phyloP scores from a whole-genome alignment of 2,888 invertebrate species.

The Agrotis exclamationis region DNA sequence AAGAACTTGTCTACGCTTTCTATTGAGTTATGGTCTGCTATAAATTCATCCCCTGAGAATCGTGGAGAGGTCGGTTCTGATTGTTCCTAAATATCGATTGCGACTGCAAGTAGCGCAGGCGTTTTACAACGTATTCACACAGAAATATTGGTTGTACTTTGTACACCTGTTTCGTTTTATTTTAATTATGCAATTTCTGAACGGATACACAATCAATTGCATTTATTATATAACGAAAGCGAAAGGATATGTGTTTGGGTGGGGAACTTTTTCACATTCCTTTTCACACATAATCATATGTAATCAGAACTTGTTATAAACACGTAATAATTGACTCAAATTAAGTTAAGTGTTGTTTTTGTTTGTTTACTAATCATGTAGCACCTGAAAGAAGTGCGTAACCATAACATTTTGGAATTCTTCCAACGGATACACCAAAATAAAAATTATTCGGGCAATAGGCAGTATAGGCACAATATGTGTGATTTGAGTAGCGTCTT shows the following conservation, averaged over 20 bases:
- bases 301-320: neutral
- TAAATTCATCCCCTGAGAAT: slow-evolving; percentile 69
- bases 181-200: slow-evolving; percentile 23
- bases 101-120: slow-evolving; percentile 47
- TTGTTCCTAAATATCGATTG: slow-evolving; percentile 46
- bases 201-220: slow-evolving; percentile 22
- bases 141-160: slow-evolving; percentile 18
- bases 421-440: slow-evolving; percentile 76
- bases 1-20: slow-evolving; percentile 23
- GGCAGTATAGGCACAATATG: slow-evolving; percentile 17
- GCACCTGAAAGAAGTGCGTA: slow-evolving; percentile 57
- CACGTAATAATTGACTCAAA: slow-evolving; percentile 15
- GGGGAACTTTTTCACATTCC: slow-evolving; percentile 10
- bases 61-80: slow-evolving; percentile 43
- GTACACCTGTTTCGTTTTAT: slow-evolving; percentile 39
- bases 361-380: slow-evolving; percentile 52
- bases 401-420: slow-evolving; percentile 68
- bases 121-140: slow-evolving; percentile 31
- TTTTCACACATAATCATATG: neutral
- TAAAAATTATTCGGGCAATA: slow-evolving; percentile 61
- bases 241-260: slow-evolving; percentile 30
- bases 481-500: slow-evolving; percentile 8
- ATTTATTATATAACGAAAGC: slow-evolving; percentile 42
- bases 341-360: slow-evolving; percentile 19
- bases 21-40: slow-evolving; percentile 60